Evolutionary conservation across 2,888 invertebrate species (phyloP).

Genomic region (Colletes collaris): DNA sequence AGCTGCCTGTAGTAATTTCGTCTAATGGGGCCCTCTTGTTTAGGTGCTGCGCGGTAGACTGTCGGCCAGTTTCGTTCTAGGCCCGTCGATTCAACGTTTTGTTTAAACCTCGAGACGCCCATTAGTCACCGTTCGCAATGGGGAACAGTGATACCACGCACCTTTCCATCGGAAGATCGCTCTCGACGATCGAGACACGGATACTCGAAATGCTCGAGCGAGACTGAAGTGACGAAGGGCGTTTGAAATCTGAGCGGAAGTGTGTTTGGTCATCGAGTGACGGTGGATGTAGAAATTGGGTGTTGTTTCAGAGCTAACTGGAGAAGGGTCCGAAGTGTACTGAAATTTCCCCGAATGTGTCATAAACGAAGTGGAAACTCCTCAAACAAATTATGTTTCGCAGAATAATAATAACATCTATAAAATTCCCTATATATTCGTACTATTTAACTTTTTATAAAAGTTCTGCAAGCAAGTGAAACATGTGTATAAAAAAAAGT

Average conservation of each 20-base stretch:
- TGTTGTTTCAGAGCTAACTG: not conserved
- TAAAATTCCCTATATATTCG: no score
- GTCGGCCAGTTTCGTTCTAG: conserved; percentile 69
- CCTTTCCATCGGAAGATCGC: conserved; percentile 23
- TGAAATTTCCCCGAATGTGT: no score
- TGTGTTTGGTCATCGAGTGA: not conserved
- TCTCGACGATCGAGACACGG: conserved; percentile 12
- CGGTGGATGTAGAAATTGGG: not conserved
- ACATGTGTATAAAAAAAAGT: no score
- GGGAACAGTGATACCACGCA: conserved; percentile 33
- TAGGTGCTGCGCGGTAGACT: conserved; percentile 74
- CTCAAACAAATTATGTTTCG: no score
- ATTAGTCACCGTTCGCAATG: conserved; percentile 72
- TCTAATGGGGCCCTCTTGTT: conserved; percentile 78
- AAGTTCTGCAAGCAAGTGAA: no score
- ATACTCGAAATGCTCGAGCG: not conserved
- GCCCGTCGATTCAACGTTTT: conserved; percentile 66
- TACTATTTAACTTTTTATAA: no score
- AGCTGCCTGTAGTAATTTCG: conserved; percentile 75
- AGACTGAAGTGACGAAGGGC: not conserved
- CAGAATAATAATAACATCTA: no score
- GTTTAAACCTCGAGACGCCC: conserved; percentile 72
- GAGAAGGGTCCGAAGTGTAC: no score
- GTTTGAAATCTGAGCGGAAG: conserved; percentile 12
- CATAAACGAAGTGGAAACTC: no score